Conservation (phyloP, 2,797 vertebrate species). For the Chloroceryle amazona region DNA sequence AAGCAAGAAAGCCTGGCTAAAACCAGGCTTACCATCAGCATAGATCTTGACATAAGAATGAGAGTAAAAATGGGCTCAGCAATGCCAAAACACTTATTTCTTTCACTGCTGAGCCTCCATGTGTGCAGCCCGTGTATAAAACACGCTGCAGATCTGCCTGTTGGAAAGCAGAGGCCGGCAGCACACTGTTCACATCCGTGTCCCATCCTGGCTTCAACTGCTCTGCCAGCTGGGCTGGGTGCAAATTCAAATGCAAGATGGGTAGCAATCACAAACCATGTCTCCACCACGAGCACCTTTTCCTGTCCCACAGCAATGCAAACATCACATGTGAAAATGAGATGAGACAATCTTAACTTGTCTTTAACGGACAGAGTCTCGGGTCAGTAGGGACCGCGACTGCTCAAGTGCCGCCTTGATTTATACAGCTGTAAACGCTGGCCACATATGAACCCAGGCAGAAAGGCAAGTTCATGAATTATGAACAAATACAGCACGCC, state of each 20-base stretch:
- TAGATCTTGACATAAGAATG: neutral
- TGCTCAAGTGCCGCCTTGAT: neutral
- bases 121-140: neutral
- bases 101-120: neutral
- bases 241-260: neutral
- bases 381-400: neutral
- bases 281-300: neutral
- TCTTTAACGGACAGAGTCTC: neutral
- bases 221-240: neutral
- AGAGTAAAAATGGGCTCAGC: neutral
- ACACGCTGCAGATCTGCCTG: neutral
- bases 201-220: neutral
- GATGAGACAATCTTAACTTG: neutral
- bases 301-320: neutral
- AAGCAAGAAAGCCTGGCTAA: neutral
- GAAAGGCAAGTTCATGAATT: conserved; percentile 65
- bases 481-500: conserved; percentile 29
- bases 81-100: neutral
- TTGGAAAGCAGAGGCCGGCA: neutral
- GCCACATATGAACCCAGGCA: neutral
- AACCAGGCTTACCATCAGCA: neutral
- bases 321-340: neutral
- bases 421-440: conserved; percentile 14
- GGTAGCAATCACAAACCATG: neutral
- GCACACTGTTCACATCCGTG: accelerated